These are phyloP conservation scores for Ennomos quercinarius DNA, from an alignment of 2,888 invertebrate genomes.

Conservation along the genomic window DNA sequence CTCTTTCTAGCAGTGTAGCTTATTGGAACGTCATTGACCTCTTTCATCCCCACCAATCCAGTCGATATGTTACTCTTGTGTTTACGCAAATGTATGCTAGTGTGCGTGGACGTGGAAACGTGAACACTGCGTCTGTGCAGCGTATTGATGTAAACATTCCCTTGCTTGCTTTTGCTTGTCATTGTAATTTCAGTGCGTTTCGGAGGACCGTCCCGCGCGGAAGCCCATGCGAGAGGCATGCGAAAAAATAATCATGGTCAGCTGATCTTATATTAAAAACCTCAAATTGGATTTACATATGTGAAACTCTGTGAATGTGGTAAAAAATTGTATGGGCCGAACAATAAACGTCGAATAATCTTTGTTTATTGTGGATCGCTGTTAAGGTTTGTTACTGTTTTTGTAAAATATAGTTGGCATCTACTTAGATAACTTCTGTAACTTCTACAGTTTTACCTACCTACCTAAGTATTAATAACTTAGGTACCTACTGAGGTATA, in stretches of 20 bases:
- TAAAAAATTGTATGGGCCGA: conserved; percentile 16
- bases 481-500: no score
- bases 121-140: conserved; percentile 63
- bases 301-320: conserved; percentile 48
- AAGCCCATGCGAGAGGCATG: conserved; percentile 58
- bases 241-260: conserved; percentile 62
- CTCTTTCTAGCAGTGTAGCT: conserved; percentile 51
- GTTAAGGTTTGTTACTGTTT: conserved; percentile 35
- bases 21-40: conserved; percentile 74
- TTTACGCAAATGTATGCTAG: conserved; percentile 45
- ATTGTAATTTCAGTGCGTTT: conserved; percentile 77
- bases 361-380: conserved; percentile 42
- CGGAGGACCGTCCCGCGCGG: conserved; percentile 64
- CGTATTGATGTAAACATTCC: conserved; percentile 81
- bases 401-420: neutral
- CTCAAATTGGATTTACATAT: conserved; percentile 35
- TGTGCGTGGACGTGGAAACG: conserved; percentile 64
- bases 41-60: conserved; percentile 64
- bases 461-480: no score
- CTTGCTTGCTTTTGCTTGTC: conserved; percentile 63
- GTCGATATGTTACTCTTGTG: conserved; percentile 62
- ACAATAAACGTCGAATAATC: conserved; percentile 14
- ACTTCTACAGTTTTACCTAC: no score
- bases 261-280: conserved; percentile 58
- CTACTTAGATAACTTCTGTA: no score